phyloP scores from a whole-genome alignment of 1,140 invertebrate genomes.

The Ostrea denselamellosa region DNA sequence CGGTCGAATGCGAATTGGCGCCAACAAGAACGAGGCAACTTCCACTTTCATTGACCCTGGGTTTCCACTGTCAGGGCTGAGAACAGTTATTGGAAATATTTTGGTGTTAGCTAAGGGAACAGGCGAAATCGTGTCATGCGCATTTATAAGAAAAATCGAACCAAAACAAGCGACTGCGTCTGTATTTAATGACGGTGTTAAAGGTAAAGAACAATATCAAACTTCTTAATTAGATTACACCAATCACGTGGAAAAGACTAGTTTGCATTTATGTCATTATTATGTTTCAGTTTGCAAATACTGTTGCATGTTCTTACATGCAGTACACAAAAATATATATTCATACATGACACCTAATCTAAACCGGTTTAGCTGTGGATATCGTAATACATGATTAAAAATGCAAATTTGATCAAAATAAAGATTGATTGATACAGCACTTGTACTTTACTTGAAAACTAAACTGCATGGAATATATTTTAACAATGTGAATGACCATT shows the following conservation, averaged over 20 bases:
- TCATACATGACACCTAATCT: no score
- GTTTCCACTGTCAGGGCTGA: slow-evolving; percentile 58
- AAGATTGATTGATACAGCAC: no score
- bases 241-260: slow-evolving; percentile 89
- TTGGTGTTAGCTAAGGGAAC: slow-evolving; percentile 76
- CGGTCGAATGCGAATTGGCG: slow-evolving; percentile 55
- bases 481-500: no score
- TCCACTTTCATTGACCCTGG: slow-evolving; percentile 80
- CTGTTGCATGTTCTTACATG: no score
- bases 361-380: no score
- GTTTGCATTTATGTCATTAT: slow-evolving; percentile 84
- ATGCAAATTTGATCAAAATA: no score
- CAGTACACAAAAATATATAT: no score
- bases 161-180: slow-evolving; percentile 82
- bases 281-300: background rate
- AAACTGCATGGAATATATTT: no score
- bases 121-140: slow-evolving; percentile 81
- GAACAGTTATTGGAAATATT: slow-evolving; percentile 76
- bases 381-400: no score
- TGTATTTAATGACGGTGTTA: slow-evolving; percentile 89
- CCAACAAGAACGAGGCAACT: slow-evolving; percentile 40
- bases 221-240: no score
- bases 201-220: slow-evolving; percentile 87
- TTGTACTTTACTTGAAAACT: no score
- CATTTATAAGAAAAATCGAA: slow-evolving; percentile 84